Base-by-base conservation (phyloP, 2,797 vertebrate species). In the Pyrrhura leucotis region DNA sequence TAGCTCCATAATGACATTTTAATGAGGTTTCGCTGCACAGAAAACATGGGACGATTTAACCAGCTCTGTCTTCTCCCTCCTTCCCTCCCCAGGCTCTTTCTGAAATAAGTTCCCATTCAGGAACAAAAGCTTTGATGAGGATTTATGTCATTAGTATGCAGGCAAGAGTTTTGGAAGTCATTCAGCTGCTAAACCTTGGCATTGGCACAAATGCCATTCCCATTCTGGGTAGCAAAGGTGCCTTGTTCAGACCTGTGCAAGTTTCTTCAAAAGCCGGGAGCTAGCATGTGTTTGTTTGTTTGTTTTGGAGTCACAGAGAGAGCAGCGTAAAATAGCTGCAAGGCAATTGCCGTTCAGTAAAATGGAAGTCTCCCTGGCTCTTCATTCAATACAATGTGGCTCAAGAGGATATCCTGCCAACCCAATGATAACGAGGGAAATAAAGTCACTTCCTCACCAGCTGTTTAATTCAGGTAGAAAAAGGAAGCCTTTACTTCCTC, bases 361-460 rank as follows among this genome's bases (percentile, higher is more conserved):
- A 96, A 95, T 94, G 89, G 95, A 96, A 96, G 93, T 95, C 94
- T 94, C 84, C 14, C 95, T 48, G 81, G 92, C 90, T 95, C 93
- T 97, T 98, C 97, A 98, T 97, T 98, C 98, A 98, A 91, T 94
- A 97, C 97, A 97, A 66, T 97, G 96, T 85, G 93, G 97, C 97
- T 97, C 93, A 96, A 97, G 97, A 98, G 98, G 98, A 99, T 98
- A 98, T 98, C 98, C 98, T 98, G 98, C 97, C 93, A 75, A 96
- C 96, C 97, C 97, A 95, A 92, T 97, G 97, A 98, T 97, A 97
- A 98, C 84, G 95, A 94, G 96, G 98, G 98, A 98, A 98, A 97
- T 97, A 98, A 98, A 98, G 98, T 98, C 98, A 98, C 98, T 99
- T 99, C 99, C 99, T 98, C 97, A 98, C 97, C 98, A 99, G 98